Evolutionary conservation across 2,888 invertebrate species (phyloP), one percentile per base, ranked within the genome.

Genomic region (Taphrorychus bicolor): DNA sequence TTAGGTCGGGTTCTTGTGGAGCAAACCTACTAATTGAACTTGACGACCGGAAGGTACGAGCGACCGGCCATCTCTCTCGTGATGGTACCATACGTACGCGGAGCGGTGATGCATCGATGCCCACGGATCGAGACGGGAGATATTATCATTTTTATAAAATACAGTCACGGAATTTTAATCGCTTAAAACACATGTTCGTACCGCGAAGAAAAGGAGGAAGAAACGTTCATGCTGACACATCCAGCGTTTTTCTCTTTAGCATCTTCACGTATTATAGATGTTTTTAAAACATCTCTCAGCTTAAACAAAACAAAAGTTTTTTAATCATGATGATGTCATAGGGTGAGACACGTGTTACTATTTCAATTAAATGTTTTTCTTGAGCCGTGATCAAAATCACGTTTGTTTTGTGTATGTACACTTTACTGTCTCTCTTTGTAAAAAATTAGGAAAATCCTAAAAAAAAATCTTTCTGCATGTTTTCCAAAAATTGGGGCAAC

Each of bases 131-230:
- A 63, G 58, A 48, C 53, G 21, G 19, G 24, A 64, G 64, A 64
- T 64, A 58, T 61, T 67, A 67, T 67, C 61, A 61, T 67, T 67
- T 67, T 67, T 67, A 67, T 67, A 53, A 61, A 62, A 61, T 52
- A 58, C 57, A 61, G 66, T 67, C 66, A 67, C 61, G 66, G 66
- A 67, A 67, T 69, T 63, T 69, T 59, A 64, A 69, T 69, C 57
- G 59, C 14, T 51, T 51, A 23, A 57, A 64, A 64, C 63, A 62
- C 51, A 63, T 62, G 67, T 62, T 67, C 52, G 57, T 49, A 17
- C 40, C 19, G 32, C 18, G 49, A 41, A 51, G 52, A 51, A 63
- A 51, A 51, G 24, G 49, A 52, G 23, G 42, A 57, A 58, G 63
- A 63, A 57, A 51, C 17, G 45, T n/a, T n/a, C n/a, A n/a, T 45